Evolutionary conservation across 2,113 vertebrate species (phyloP).

Genomic region (Lagenorhynchus albirostris): DNA sequence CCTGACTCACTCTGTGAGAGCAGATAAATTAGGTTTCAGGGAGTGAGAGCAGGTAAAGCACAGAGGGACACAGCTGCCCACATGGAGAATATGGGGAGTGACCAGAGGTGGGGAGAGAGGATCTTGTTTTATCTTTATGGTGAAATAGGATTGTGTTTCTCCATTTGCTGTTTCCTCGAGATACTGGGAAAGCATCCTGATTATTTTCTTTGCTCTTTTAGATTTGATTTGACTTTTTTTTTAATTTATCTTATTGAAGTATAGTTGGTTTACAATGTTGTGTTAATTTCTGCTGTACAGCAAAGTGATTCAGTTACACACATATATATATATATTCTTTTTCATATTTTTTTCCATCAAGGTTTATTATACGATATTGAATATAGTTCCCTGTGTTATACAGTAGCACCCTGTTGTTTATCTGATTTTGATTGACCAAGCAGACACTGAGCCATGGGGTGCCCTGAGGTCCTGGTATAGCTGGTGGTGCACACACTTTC

Average conservation of each 20-base stretch:
- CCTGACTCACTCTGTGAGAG: rapidly evolving
- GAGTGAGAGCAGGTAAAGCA: rapidly evolving
- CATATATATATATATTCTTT: neutral
- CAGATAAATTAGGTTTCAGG: rapidly evolving
- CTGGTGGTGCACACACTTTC: neutral
- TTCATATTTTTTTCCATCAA: neutral
- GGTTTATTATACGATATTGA: neutral
- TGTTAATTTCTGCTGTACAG: neutral
- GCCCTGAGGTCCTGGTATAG: neutral
- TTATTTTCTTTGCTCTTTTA: neutral
- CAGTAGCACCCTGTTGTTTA: neutral
- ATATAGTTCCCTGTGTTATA: neutral
- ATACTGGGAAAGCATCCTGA: neutral
- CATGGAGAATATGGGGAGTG: rapidly evolving
- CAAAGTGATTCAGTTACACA: neutral
- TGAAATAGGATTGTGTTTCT: neutral
- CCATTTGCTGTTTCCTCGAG: neutral
- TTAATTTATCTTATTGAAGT: neutral
- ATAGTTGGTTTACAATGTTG: neutral
- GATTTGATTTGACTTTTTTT: neutral
- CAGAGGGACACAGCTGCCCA: neutral
- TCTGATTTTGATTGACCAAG: neutral
- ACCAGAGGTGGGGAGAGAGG: neutral
- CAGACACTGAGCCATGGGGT: neutral
- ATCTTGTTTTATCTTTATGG: neutral